These are phyloP conservation scores for Sinocyclocheilus grahami DNA, from an alignment of 2,113 vertebrate species.

Conservation along the genomic window DNA sequence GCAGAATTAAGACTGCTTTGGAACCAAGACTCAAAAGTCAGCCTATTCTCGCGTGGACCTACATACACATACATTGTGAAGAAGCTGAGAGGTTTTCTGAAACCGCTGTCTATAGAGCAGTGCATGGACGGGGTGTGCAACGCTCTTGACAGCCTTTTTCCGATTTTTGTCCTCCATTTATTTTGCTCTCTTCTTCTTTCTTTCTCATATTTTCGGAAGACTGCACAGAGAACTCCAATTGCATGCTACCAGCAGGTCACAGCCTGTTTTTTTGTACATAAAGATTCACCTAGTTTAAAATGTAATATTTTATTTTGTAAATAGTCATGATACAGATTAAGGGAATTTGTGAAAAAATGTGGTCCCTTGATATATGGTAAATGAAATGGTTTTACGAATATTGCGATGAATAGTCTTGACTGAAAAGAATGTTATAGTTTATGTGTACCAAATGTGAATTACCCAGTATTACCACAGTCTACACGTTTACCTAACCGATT, in stretches of 20 bases:
- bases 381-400: constrained; percentile 82
- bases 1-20: constrained; percentile 82
- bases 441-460: constrained; percentile 99
- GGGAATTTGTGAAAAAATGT: constrained; percentile 87
- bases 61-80: constrained; percentile 69
- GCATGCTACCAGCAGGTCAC: constrained; percentile 85
- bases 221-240: constrained; percentile 81
- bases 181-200: constrained; percentile 1
- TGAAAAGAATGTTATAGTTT: constrained; percentile 99
- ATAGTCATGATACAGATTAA: constrained; percentile 93
- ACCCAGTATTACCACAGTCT: constrained; percentile 99
- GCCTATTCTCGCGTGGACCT: constrained; percentile 81
- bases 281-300: constrained; percentile 89
- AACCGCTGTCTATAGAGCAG: constrained; percentile 76
- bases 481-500: constrained; percentile 98
- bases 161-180: constrained; percentile 39
- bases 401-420: constrained; percentile 95
- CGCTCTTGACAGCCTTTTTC: constrained; percentile 68
- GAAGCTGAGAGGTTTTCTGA: constrained; percentile 75
- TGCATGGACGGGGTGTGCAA: constrained; percentile 82
- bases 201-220: constrained; percentile 68
- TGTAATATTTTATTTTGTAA: constrained; percentile 99
- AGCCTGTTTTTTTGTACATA: constrained; percentile 90
- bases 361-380: constrained; percentile 93
- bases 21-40: constrained; percentile 80